Base-by-base conservation (phyloP, 2,113 vertebrate species). In the Hipposideros armiger region DNA sequence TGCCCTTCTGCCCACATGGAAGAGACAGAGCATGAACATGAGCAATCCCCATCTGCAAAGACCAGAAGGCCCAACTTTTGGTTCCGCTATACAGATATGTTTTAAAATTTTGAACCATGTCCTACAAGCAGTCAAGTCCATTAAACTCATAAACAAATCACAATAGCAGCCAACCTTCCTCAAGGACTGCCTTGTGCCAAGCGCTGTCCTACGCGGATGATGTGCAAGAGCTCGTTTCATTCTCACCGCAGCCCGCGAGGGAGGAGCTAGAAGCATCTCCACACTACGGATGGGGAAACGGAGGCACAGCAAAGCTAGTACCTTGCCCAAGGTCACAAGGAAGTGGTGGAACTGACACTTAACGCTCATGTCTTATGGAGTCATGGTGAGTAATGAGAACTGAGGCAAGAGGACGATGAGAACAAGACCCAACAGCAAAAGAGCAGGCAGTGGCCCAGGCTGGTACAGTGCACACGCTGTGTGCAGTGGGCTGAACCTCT, bases 391-490 rank as follows among this genome's bases (percentile, higher is more conserved):
- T 5, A 4, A 42, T 17, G 70, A 64, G 36, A 15, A 11, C 15
- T 2, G 11, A 47, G 28, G 30, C 50, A 26, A 40, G 19, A 7
- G 11, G 50, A 32, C 30, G 76, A 76, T 8, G 3, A 16, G 54
- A 42, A 73, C 11, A 47, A 85, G 42, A 32, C 50, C 87, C 54
- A 56, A 19, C 1, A 32, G 16, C 13, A 47, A 56, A 36, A 64
- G 14, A 70, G 56, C 50, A 20, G 0, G 1, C 11, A 5, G 2
- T 5, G 2, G 1, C 1, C n/a, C 83, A 20, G 69, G 10, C 24
- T n/a, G 0, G 42, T 0, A 6, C 16, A 0, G 3, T 0, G 2
- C 6, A 7, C 4, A 3, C 3, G 1, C 5, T 5, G 19, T 7
- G 0, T 0, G 26, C 2, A 0, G 26, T 6, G 0, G 30, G 24